Percentiles rank a stretch among this genome's conserved stretches.
phyloP scores from a whole-genome alignment of 2,113 vertebrate genomes.

The Typhlomys cinereus region DNA sequence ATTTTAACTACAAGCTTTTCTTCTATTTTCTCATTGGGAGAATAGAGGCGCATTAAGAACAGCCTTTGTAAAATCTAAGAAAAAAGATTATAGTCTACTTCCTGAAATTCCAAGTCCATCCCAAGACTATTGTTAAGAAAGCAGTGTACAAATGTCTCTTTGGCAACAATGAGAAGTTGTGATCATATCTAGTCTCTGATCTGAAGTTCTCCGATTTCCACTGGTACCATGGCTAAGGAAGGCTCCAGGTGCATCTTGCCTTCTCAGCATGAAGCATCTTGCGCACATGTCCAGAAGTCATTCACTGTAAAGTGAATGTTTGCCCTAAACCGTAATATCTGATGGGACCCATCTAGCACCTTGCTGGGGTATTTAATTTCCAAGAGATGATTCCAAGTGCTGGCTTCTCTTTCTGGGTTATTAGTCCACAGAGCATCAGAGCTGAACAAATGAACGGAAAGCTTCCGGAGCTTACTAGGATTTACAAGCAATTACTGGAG shows the following conservation, averaged over 20 bases:
- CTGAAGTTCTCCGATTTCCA: rapidly evolving
- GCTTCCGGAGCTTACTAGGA: slow-evolving; percentile 37
- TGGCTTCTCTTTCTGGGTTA: slow-evolving; percentile 35
- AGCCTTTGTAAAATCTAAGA: background rate
- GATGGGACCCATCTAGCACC: background rate
- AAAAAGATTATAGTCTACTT: background rate
- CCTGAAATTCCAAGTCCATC: background rate
- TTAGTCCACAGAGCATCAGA: slow-evolving; percentile 15
- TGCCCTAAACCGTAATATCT: background rate
- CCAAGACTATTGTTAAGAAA: background rate
- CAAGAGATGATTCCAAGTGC: slow-evolving; percentile 40
- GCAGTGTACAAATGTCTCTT: background rate
- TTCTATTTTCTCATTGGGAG: background rate
- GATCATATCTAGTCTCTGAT: background rate
- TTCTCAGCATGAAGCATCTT: background rate
- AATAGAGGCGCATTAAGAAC: background rate
- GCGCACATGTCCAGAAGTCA: rapidly evolving
- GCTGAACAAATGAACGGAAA: slow-evolving; percentile 47
- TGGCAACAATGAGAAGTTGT: background rate
- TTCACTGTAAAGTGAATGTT: background rate
- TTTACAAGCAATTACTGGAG: slow-evolving; percentile 59
- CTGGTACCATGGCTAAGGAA: background rate
- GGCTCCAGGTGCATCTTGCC: background rate
- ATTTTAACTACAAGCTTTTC: background rate
- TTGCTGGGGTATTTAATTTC: background rate